Conservation (phyloP, 2,888 invertebrate genomes). For the Lampropteryx suffumata region DNA sequence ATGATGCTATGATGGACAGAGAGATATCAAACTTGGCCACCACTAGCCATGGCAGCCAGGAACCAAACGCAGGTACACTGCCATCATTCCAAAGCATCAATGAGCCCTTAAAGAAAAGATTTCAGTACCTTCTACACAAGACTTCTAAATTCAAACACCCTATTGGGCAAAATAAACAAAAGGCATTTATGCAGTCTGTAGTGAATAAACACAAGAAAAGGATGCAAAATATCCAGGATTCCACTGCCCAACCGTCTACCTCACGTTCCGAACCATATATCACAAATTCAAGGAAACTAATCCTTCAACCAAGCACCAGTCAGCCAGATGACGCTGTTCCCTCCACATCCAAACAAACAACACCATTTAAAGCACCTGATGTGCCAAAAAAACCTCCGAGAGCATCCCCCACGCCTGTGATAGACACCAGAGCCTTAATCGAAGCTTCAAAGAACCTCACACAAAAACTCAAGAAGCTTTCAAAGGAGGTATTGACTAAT, state of each 20-base stretch:
- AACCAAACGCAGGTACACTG: conserved; percentile 61
- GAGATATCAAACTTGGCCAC: conserved; percentile 78
- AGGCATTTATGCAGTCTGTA: conserved; percentile 78
- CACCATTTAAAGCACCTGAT: conserved; percentile 62
- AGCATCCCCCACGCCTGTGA: conserved; percentile 65
- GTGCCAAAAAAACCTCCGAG: conserved; percentile 66
- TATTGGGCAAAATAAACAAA: conserved; percentile 76
- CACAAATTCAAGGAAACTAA: conserved; percentile 64
- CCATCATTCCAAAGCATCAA: conserved; percentile 75
- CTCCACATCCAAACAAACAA: conserved; percentile 65
- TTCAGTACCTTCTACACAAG: conserved; percentile 77
- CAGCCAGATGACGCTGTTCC: conserved; percentile 63
- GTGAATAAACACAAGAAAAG: conserved; percentile 79
- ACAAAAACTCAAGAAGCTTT: conserved; percentile 94
- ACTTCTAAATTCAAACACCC: conserved; percentile 79
- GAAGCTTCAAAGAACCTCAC: conserved; percentile 96
- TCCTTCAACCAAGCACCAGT: conserved; percentile 60
- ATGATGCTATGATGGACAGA: conserved; percentile 76
- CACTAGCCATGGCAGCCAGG: conserved; percentile 72
- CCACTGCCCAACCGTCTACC: conserved; percentile 67
- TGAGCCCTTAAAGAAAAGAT: conserved; percentile 75
- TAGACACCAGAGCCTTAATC: conserved; percentile 89
- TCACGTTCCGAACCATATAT: conserved; percentile 69
- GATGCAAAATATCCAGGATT: conserved; percentile 66
- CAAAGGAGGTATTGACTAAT: conserved; percentile 93